phyloP scores from a whole-genome alignment of 2,797 vertebrate species.

The Orientallactaga sibirica region DNA sequence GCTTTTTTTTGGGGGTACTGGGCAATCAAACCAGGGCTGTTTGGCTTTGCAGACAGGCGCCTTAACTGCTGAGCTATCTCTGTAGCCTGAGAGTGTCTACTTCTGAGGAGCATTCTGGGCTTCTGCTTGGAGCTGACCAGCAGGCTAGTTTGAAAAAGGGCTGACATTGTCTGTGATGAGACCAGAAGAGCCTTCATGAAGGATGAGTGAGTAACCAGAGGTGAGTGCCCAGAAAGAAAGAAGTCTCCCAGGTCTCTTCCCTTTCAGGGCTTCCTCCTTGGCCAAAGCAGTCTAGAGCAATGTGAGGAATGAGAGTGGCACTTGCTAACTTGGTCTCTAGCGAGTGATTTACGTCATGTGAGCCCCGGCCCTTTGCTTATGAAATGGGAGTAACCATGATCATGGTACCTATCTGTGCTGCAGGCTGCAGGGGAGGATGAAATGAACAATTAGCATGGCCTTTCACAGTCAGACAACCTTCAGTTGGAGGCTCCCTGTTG shows the following conservation, averaged over 20 bases:
- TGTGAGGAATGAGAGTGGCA: not conserved
- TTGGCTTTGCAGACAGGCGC: too few species aligned
- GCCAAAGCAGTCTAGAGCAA: not conserved
- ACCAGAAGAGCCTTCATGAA: not conserved
- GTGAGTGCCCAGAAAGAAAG: not conserved
- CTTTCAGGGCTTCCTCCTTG: not conserved
- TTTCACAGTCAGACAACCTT: not conserved
- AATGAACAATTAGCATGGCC: not conserved
- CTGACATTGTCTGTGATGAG: not conserved
- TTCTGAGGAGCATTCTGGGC: not conserved
- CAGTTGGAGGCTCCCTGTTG: not conserved
- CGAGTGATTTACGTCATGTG: not conserved
- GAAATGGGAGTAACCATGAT: not conserved
- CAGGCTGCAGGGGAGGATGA: not conserved
- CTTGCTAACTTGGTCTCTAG: not conserved
- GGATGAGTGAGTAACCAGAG: not conserved
- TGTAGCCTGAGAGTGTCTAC: not conserved
- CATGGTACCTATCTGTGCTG: not conserved
- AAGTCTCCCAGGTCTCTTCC: not conserved
- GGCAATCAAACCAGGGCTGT: too few species aligned
- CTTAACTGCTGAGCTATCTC: not conserved
- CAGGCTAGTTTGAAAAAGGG: not conserved
- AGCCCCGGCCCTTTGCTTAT: not conserved
- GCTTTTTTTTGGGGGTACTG: too few species aligned
- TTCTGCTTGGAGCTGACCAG: constrained; percentile 6